phyloP scores from a whole-genome alignment of 1,140 invertebrate genomes.

The Bilobella aurantiaca region DNA sequence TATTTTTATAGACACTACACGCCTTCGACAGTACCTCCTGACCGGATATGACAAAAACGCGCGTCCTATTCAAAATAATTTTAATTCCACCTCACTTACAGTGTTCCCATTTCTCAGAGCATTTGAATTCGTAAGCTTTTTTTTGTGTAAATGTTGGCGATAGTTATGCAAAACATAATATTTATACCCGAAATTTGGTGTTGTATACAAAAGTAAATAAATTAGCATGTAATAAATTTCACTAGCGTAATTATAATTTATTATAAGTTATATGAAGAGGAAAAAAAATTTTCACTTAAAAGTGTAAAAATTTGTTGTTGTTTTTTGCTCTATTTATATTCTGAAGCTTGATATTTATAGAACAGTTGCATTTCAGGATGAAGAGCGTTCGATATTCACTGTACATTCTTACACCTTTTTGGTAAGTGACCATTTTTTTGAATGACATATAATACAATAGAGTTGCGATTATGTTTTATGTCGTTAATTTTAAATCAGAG shows the following conservation, averaged over 20 bases:
- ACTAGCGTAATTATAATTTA: too few species aligned
- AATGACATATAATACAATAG: neutral
- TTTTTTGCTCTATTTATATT: too few species aligned
- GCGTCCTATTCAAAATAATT: conserved; percentile 22
- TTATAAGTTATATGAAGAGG: too few species aligned
- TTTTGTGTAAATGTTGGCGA: too few species aligned
- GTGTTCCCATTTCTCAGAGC: conserved; percentile 19
- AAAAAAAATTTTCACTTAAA: neutral
- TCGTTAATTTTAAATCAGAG: neutral
- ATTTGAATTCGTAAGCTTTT: conserved; percentile 31
- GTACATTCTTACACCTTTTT: conserved; percentile 26
- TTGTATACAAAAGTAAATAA: too few species aligned
- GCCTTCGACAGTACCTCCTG: neutral
- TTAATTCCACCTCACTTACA: conserved; percentile 21
- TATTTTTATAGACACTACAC: neutral
- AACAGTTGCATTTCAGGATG: conserved; percentile 29
- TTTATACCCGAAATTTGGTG: conserved; percentile 3
- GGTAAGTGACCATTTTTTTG: too few species aligned
- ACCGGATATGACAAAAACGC: conserved; percentile 8
- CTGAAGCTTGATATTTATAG: too few species aligned
- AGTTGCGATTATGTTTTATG: neutral
- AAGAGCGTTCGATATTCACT: conserved; percentile 21
- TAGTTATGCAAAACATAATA: neutral
- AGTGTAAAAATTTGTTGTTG: too few species aligned
- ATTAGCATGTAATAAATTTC: too few species aligned